Evolutionary conservation across 1,140 invertebrate genomes (phyloP).

Genomic region (Rhyzopertha dominica): DNA sequence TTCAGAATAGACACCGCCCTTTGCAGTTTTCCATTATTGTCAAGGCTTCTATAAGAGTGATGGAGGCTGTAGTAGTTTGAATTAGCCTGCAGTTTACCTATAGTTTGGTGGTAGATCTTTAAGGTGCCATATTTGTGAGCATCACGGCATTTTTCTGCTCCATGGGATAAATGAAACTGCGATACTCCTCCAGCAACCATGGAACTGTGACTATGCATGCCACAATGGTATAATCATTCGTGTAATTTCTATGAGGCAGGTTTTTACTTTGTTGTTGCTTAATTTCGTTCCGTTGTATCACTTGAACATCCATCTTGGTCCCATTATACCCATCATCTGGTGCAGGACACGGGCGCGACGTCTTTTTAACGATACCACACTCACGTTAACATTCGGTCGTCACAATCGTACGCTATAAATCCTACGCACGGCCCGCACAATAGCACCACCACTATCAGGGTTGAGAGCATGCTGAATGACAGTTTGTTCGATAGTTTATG

Average conservation of each 20-base stretch:
- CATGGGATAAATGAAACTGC: not conserved
- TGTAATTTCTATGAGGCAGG: slow-evolving; percentile 16
- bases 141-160: slow-evolving; percentile 1
- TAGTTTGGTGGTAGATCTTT: slow-evolving; percentile 6
- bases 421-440: no score
- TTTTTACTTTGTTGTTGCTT: slow-evolving; percentile 9
- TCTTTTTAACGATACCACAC: slow-evolving; percentile 9
- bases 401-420: no score
- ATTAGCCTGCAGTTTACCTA: slow-evolving; percentile 2
- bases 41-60: slow-evolving; percentile 2
- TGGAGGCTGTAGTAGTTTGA: slow-evolving; percentile 1
- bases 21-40: slow-evolving; percentile 8
- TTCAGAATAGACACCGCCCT: slow-evolving; percentile 8
- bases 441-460: no score
- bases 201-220: slow-evolving; percentile 18
- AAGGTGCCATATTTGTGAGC: slow-evolving; percentile 10
- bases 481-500: no score
- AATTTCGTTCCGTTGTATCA: slow-evolving; percentile 3
- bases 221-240: slow-evolving; percentile 17
- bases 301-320: not conserved
- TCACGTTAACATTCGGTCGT: no score
- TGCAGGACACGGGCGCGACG: slow-evolving; percentile 4
- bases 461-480: no score
- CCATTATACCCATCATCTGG: not conserved
- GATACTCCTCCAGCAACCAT: slow-evolving; percentile 4